Percentiles rank a stretch among this genome's conserved stretches.
Evolutionary conservation across 2,797 vertebrate species (phyloP).

Genomic region (Gymnocypris eckloni): DNA sequence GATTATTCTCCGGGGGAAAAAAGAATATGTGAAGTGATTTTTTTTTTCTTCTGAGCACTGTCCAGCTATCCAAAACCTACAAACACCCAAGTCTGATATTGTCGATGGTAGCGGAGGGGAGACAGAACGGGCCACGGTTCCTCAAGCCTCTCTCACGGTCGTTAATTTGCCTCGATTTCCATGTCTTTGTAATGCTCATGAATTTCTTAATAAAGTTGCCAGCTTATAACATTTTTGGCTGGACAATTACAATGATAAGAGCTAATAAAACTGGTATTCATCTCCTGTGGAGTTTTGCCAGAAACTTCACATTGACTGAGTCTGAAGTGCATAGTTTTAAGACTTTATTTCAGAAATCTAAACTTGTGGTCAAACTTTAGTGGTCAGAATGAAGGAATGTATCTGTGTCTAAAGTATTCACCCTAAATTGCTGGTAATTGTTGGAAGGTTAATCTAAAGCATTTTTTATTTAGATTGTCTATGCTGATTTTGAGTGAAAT

Average conservation of each 20-base stretch:
- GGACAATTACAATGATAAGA: slow-evolving; percentile 60
- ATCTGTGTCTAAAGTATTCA: slow-evolving; percentile 56
- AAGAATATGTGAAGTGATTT: slow-evolving; percentile 27
- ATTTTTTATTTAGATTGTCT: slow-evolving; percentile 37
- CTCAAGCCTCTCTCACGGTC: slow-evolving; percentile 42
- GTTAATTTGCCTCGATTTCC: slow-evolving; percentile 66
- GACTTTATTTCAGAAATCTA: slow-evolving; percentile 53
- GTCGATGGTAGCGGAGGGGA: background rate
- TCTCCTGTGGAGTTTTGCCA: slow-evolving; percentile 32
- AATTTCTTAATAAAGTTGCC: slow-evolving; percentile 60
- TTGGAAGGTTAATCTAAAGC: slow-evolving; percentile 72
- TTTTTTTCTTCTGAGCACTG: slow-evolving; percentile 19
- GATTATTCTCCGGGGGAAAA: slow-evolving; percentile 2
- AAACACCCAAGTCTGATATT: background rate
- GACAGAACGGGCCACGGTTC: background rate
- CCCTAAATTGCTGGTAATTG: slow-evolving; percentile 65
- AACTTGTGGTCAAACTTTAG: slow-evolving; percentile 5
- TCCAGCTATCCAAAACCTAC: slow-evolving; percentile 30
- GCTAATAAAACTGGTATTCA: slow-evolving; percentile 29
- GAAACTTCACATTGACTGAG: slow-evolving; percentile 63
- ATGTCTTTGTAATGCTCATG: slow-evolving; percentile 58
- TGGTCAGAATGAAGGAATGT: slow-evolving; percentile 3
- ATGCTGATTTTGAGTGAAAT: background rate
- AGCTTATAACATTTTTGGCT: slow-evolving; percentile 63
- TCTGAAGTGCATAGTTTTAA: slow-evolving; percentile 63